Evolutionary conservation across 1,140 invertebrate genomes (phyloP), one percentile per base, ranked within the genome.

Genomic region (Pseudomyrmex dendroicus): DNA sequence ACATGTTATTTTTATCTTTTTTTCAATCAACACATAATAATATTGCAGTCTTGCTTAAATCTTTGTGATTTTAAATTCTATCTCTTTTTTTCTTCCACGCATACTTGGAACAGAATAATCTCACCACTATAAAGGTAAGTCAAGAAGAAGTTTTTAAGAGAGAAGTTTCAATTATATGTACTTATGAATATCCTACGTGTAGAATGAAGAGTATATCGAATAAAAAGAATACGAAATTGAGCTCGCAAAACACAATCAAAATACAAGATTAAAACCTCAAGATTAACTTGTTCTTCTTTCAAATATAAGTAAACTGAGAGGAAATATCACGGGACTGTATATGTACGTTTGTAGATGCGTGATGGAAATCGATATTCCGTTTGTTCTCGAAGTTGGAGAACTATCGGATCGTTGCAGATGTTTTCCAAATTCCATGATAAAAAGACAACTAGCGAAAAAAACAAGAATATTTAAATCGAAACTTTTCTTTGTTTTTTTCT

Each of bases 51-150:
- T 20, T 2, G 48, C 17, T 12, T 20, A 20, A 66, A 66, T 20
- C 12, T 46, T 67, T 44, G 2, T n/a, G 22, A 17, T n/a, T 35
- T 44, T 74, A 17, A 63, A 56, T 10, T 44, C 25, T 25, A 25
- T 25, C 12, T 67, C 12, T 48, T 2, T 63, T 63, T 91, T 86
- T 92, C 73, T 91, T 92, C 87, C 88, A 90, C 87, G 90, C 85
- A 66, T 77, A 2, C 74, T 44, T 54, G 57, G 77, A 70, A 78
- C 91, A 96, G 96, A 95, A 96, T 90, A 96, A 96, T 89, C 95
- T 96, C 91, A 96, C 96, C 35, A 96, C 96, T 88, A 96, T 96
- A 89, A 96, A 96, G 95, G 96, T 96, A 93, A 95, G 95, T 67
- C 25, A 48, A 61, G 59, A 10, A 46, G n/a, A 50, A 10, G 8